Percentiles rank a stretch among this genome's conserved stretches.
phyloP scores from a whole-genome alignment of 2,888 invertebrate species.

The Clanis bilineata region DNA sequence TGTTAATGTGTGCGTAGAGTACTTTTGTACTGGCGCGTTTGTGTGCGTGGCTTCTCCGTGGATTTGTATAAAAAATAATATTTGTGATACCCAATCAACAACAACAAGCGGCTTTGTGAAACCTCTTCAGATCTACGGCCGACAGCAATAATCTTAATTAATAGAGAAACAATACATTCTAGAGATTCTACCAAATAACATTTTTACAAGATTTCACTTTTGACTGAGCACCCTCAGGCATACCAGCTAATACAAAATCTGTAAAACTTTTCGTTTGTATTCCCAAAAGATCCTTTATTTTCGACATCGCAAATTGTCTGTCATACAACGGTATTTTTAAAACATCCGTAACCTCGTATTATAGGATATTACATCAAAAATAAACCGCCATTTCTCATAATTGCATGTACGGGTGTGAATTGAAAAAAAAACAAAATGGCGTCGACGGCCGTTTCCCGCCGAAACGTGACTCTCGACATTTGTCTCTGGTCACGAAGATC shows the following conservation, averaged over 20 bases:
- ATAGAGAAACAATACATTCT: no score
- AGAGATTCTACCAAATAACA: no score
- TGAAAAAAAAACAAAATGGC: conserved; percentile 50
- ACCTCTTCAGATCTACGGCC: no score
- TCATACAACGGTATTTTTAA: neutral
- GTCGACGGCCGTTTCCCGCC: conserved; percentile 39
- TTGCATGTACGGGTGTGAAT: conserved; percentile 43
- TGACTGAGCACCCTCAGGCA: neutral
- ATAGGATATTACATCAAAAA: conserved; percentile 21
- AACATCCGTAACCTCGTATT: conserved; percentile 14
- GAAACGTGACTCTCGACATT: conserved; percentile 53
- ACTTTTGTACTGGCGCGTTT: no score
- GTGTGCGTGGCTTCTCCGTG: no score
- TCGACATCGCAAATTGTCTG: neutral
- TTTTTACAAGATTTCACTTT: neutral
- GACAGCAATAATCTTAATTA: no score
- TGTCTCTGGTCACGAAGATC: conserved; percentile 71
- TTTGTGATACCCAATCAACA: no score
- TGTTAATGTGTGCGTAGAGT: no score
- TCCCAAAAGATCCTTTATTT: neutral
- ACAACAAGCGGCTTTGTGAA: no score
- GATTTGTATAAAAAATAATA: no score
- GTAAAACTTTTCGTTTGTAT: neutral
- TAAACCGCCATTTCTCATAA: conserved; percentile 32
- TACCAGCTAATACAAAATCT: neutral